phyloP scores from a whole-genome alignment of 2,888 invertebrate species.

The Perizoma flavofasciatum region DNA sequence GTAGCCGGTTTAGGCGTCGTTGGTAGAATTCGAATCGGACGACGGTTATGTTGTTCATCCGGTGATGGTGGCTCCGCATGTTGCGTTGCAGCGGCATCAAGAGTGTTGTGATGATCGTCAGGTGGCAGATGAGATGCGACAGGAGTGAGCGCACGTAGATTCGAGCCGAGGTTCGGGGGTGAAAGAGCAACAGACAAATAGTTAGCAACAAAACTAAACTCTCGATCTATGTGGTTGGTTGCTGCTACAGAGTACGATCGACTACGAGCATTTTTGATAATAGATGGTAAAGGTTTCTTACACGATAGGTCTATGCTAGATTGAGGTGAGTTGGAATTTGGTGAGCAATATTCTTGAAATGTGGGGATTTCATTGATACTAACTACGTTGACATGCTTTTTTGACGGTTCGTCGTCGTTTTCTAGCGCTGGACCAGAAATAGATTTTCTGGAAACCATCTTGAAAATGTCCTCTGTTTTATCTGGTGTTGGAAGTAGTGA shows the following conservation, averaged over 20 bases:
- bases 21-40: conserved; percentile 17
- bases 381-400: conserved; percentile 67
- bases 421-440: conserved; percentile 22
- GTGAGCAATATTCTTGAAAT: conserved; percentile 77
- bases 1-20: conserved; percentile 31
- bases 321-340: conserved; percentile 60
- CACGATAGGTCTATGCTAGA: conserved; percentile 58
- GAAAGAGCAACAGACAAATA: conserved; percentile 83
- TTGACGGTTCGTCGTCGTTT: conserved; percentile 25
- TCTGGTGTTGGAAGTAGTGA: conserved; percentile 49
- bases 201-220: conserved; percentile 83
- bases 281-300: conserved; percentile 64
- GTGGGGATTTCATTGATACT: conserved; percentile 81
- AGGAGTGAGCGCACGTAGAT: conserved; percentile 75
- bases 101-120: conserved; percentile 61
- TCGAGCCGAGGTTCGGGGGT: conserved; percentile 80
- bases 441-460: conserved; percentile 47
- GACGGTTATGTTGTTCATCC: conserved; percentile 35
- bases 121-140: conserved; percentile 66
- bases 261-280: conserved; percentile 66
- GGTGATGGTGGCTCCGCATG: conserved; percentile 37
- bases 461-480: conserved; percentile 53
- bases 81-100: conserved; percentile 46
- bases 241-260: conserved; percentile 67
- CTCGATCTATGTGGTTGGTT: conserved; percentile 65